Percentiles rank a stretch among this genome's conserved stretches.
phyloP scores from a whole-genome alignment of 2,888 invertebrate species.

The Lasioglossum vierecki region DNA sequence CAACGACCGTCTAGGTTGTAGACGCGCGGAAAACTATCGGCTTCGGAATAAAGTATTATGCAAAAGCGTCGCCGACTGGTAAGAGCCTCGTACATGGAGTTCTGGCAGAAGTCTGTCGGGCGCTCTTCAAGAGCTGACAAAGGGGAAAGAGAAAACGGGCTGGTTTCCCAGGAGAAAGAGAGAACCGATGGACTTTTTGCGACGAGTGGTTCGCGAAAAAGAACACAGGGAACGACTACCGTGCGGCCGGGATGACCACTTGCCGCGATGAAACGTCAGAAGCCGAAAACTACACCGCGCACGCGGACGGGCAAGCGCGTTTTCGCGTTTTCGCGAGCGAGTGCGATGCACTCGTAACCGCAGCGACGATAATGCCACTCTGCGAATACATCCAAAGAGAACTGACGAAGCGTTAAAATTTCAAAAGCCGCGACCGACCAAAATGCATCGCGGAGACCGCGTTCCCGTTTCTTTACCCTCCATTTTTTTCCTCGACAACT shows the following conservation, averaged over 20 bases:
- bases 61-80: slow-evolving; percentile 11
- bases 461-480: slow-evolving; percentile 68
- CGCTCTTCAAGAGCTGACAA: slow-evolving; percentile 19
- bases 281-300: slow-evolving; percentile 61
- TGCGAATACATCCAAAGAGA: slow-evolving; percentile 72
- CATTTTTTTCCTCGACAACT: slow-evolving; percentile 30
- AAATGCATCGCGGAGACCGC: slow-evolving; percentile 71
- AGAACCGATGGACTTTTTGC: slow-evolving; percentile 74
- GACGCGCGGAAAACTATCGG: slow-evolving; percentile 32
- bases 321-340: not conserved
- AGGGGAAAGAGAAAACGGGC: slow-evolving; percentile 31
- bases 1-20: slow-evolving; percentile 24
- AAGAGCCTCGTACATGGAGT: slow-evolving; percentile 9
- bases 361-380: slow-evolving; percentile 77
- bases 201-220: slow-evolving; percentile 73
- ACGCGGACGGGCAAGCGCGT: not conserved
- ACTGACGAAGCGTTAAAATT: slow-evolving; percentile 79
- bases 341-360: slow-evolving; percentile 70
- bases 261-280: slow-evolving; percentile 71
- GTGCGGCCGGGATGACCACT: slow-evolving; percentile 62
- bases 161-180: slow-evolving; percentile 38
- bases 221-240: slow-evolving; percentile 52
- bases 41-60: slow-evolving; percentile 34
- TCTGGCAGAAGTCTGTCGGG: slow-evolving; percentile 7
- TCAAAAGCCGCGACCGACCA: slow-evolving; percentile 73